Conservation (phyloP, 2,113 vertebrate species). For the Sinosuthora webbiana region DNA sequence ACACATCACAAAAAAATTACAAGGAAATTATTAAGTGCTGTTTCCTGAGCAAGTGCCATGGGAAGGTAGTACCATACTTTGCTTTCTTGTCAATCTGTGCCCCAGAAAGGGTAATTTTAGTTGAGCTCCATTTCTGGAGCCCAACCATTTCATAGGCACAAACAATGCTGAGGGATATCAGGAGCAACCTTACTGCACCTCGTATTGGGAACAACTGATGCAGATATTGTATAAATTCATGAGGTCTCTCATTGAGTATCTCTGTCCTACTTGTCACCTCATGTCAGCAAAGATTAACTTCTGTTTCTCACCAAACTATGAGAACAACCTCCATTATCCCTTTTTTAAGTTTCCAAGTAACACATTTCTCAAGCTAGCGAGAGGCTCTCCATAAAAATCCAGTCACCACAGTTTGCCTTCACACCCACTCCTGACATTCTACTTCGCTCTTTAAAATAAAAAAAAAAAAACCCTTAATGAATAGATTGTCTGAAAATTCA, state of each 20-base stretch:
- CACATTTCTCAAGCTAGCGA: conserved; percentile 1
- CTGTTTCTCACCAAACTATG: conserved; percentile 17
- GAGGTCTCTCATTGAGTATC: background rate
- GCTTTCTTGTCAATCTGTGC: background rate
- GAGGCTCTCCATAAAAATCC: conserved; percentile 28
- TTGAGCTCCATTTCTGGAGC: background rate
- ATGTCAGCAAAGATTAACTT: background rate
- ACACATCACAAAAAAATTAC: background rate
- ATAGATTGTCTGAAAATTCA: background rate
- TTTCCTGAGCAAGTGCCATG: background rate
- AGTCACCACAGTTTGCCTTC: conserved; percentile 39
- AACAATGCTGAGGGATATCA: background rate
- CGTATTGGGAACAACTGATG: background rate
- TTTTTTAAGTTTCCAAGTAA: conserved; percentile 36
- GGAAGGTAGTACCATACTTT: background rate
- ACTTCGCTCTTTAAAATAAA: background rate
- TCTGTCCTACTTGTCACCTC: background rate
- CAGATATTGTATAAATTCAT: background rate
- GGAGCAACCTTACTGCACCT: background rate
- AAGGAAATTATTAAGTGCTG: background rate
- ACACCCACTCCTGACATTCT: conserved; percentile 34
- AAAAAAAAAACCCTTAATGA: background rate
- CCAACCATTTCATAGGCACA: background rate
- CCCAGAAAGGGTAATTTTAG: background rate
- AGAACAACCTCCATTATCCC: conserved; percentile 7